Base-by-base conservation (phyloP, 2,797 vertebrate species). In the Tinamus major region DNA sequence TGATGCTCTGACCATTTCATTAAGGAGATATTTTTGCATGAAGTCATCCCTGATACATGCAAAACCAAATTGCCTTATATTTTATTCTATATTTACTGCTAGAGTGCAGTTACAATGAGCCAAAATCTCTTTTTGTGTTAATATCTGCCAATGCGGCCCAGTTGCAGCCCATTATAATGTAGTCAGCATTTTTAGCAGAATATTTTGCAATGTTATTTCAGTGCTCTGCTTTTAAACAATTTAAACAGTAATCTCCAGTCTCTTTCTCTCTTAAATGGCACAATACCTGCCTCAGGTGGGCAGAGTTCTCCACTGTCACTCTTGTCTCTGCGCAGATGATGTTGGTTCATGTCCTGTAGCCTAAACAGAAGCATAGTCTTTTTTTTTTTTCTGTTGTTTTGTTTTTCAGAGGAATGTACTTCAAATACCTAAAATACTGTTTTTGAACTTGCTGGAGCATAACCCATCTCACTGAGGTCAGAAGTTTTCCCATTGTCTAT, bases 11-110 rank as follows among this genome's bases (percentile, higher is more conserved):
- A 87, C 19, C 19, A 63, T 37, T 85, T 94, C 79, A 49, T 6
- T 75, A 44, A 81, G 16, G 41, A 93, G 29, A 39, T 3, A 1
- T 58, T 79, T 94, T 90, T 87, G 26, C 35, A 53, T 62, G 6
- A n/a, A 74, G 6, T 16, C 3, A 2, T 79, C 79, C 49, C 8
- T 46, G 10, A 31, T 69, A 89, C 17, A 1, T 19, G 27, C 44
- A 90, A 91, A 87, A 48, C 13, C n/a, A 88, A 71, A 75, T 75
- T 76, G 18, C 17, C 23, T 79, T 84, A 65, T 93, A 93, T 94
- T 39, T 72, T 90, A 80, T 77, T 15, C 41, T 8, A 27, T 80
- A 14, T 80, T 83, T 72, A 26, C 23, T 63, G 51, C 26, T 33
- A 44, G 24, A 83, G 1, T 41, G 11, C 12, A 51, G 16, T 69